Percentiles rank a stretch among this genome's conserved stretches.
Evolutionary conservation across 1,140 invertebrate genomes (phyloP).

Genomic region (Penaeus japonicus): DNA sequence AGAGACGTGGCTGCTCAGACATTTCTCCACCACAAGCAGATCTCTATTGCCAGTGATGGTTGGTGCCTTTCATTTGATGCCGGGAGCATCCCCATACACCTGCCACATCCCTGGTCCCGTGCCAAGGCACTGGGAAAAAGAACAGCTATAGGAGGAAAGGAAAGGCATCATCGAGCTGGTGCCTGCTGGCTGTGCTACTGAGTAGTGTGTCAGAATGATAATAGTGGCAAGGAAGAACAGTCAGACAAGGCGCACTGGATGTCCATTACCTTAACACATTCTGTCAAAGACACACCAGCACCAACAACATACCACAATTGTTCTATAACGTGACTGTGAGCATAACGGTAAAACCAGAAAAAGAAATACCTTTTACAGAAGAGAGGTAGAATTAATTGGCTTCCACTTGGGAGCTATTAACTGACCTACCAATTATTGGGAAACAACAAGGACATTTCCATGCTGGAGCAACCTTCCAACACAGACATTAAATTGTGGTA

Average conservation of each 20-base stretch:
- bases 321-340: background rate
- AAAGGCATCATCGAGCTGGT: conserved; percentile 16
- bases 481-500: no score
- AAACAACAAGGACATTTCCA: no score
- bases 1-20: conserved; percentile 16
- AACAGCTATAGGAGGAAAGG: conserved; percentile 14
- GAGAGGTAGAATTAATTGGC: background rate
- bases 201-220: conserved; percentile 28
- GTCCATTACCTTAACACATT: background rate
- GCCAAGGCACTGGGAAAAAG: conserved; percentile 37
- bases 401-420: background rate
- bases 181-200: background rate
- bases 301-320: conserved; percentile 39
- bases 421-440: no score
- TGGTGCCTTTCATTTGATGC: background rate
- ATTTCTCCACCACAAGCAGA: background rate
- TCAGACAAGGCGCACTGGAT: conserved; percentile 14
- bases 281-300: background rate
- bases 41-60: background rate
- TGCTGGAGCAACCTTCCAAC: no score
- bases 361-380: background rate
- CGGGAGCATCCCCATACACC: background rate
- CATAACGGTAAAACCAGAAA: background rate
- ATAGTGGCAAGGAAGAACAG: conserved; percentile 24
- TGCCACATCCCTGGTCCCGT: conserved; percentile 13